These are phyloP conservation scores for Bagarius yarrelli DNA, from an alignment of 2,113 vertebrate genomes.

Conservation along the genomic window DNA sequence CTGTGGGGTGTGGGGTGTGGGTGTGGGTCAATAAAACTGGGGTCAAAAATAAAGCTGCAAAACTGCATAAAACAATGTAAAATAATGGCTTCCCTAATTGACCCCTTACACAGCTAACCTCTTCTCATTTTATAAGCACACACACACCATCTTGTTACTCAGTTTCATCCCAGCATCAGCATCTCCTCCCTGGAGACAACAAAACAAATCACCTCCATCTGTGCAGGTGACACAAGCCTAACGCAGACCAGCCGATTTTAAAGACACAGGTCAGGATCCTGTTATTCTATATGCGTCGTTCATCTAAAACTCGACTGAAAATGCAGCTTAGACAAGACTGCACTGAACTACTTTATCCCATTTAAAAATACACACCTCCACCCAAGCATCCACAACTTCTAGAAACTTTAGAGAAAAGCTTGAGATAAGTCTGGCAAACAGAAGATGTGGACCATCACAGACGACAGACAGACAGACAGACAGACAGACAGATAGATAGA, in stretches of 20 bases:
- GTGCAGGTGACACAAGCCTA: slow-evolving; percentile 33
- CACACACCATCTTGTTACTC: slow-evolving; percentile 5
- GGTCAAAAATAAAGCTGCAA: no score
- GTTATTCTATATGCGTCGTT: slow-evolving; percentile 38
- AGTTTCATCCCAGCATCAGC: slow-evolving; percentile 15
- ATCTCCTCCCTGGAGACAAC: slow-evolving; percentile 2
- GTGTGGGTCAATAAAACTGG: no score
- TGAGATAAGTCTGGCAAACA: slow-evolving; percentile 14
- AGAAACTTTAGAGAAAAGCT: slow-evolving; percentile 13
- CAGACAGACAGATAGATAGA: no score
- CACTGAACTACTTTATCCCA: slow-evolving; percentile 27
- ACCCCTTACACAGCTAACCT: slow-evolving; percentile 26
- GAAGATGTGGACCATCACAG: no score
- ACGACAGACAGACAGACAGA: no score
- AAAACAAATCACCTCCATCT: slow-evolving; percentile 51
- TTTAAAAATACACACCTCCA: slow-evolving; percentile 40
- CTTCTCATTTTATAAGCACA: not conserved
- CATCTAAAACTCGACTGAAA: slow-evolving; percentile 22
- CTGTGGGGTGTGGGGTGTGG: no score
- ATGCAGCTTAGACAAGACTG: slow-evolving; percentile 23
- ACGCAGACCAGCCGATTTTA: slow-evolving; percentile 25
- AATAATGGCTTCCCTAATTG: no score
- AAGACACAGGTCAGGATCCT: slow-evolving; percentile 26
- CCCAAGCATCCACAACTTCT: slow-evolving; percentile 17
- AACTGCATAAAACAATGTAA: no score